Base-by-base conservation (phyloP, 2,797 vertebrate species). In the Furcifer pardalis region DNA sequence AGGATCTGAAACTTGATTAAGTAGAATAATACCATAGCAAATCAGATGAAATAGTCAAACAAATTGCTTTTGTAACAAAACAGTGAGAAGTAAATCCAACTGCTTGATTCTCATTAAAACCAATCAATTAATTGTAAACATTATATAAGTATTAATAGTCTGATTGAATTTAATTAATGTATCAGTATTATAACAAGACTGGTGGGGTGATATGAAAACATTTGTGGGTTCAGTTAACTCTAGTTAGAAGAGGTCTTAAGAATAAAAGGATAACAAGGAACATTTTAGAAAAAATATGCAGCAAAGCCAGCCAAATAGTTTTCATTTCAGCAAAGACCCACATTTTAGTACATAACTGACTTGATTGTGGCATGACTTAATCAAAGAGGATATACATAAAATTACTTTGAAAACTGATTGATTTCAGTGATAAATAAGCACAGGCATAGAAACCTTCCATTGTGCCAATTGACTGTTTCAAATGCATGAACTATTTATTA, bases 161-260 rank as follows among this genome's bases (percentile, higher is more conserved):
- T 87, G 77, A 87, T 86, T 89, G 80, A 87, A 23, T 87, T 92
- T 90, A 94, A 92, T 90, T 93, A 73, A 91, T 87, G 91, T 92
- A 86, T 9, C 85, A 63, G n/a, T 68, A 90, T 77, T 83, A 1
- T 40, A 8, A 5, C 5, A 12, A 4, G 3, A 35, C n/a, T 17
- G 37, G 35, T 71, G 37, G 40, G 68, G 40, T 42, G 66, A 19
- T 40, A 21, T 71, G 21, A 25, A 10, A 8, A 10, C 3, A 4
- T 40, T 23, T 69, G 40, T 10, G 30, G 44, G 40, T 13, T 12
- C 30, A 72, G 84, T 56, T 4, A 66, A 4, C 3, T 35, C 65
- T 25, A 19, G 25, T 37, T 35, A 91, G 91, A 90, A 35, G 13
- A 76, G 7, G 46, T 86, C 84, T 89, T 88, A 85, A 81, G 77